Evolutionary conservation across 2,797 vertebrate genomes (phyloP).

Genomic region (Chelidonichthys spinosus): DNA sequence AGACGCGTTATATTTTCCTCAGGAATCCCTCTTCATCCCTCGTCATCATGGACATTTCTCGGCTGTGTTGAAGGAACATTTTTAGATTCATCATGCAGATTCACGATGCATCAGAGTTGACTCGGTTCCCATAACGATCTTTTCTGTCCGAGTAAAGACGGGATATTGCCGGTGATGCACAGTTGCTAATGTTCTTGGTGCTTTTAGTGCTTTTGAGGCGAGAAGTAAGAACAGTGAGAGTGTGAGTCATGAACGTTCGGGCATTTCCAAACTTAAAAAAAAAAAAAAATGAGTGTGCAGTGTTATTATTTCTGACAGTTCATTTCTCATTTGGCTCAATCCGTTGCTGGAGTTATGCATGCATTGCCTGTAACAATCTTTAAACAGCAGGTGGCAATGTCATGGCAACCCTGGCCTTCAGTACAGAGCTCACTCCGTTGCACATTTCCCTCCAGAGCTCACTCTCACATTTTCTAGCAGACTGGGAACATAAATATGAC

Average conservation of each 20-base stretch:
- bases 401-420: constrained; percentile 13
- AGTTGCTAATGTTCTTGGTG: neutral
- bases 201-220: constrained; percentile 2
- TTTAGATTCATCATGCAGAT: neutral
- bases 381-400: constrained; percentile 77
- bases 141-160: neutral
- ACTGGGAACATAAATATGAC: constrained; percentile 52
- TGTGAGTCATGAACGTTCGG: constrained; percentile 33
- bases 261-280: neutral
- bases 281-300: neutral
- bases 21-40: neutral
- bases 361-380: constrained; percentile 23
- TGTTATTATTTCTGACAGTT: neutral
- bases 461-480: constrained; percentile 33
- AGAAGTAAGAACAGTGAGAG: neutral
- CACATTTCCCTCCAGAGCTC: constrained; percentile 6
- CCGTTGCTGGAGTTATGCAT: constrained; percentile 15
- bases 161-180: constrained; percentile 19
- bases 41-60: neutral
- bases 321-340: constrained; percentile 1
- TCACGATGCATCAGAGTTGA: neutral
- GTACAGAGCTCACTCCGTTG: neutral
- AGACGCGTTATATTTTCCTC: neutral
- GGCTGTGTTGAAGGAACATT: neutral
- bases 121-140: neutral